Percentiles rank a stretch among this genome's conserved stretches.
Conservation (phyloP, 2,113 vertebrate species). For the Cheirogaleus medius region DNA sequence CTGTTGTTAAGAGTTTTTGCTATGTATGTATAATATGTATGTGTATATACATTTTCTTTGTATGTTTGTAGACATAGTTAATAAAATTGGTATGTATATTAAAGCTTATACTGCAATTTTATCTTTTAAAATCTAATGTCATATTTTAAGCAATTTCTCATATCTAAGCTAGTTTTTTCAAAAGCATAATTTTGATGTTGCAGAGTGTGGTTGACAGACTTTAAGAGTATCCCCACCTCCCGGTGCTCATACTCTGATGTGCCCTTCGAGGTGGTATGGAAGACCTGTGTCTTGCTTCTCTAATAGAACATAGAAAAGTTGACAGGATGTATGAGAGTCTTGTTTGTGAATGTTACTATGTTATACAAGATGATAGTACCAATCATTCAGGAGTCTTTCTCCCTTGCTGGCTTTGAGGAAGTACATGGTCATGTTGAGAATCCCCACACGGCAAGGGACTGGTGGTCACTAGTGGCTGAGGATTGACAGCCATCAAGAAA, state of each 20-base stretch:
- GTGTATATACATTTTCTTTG: background rate
- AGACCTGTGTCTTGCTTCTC: background rate
- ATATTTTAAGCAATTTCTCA: background rate
- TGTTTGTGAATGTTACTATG: background rate
- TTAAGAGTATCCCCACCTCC: background rate
- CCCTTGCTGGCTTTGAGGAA: background rate
- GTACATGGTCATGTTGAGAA: background rate
- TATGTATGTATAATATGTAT: background rate
- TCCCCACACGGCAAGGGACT: background rate
- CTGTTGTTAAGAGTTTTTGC: background rate
- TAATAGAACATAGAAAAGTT: background rate
- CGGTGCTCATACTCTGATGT: background rate
- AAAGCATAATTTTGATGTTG: background rate
- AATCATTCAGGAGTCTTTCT: too few species aligned
- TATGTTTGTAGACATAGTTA: background rate
- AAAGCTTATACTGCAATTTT: background rate
- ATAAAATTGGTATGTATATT: background rate
- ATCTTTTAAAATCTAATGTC: background rate
- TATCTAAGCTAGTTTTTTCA: background rate
- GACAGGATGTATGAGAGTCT: background rate
- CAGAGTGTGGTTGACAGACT: background rate
- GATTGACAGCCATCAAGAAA: background rate
- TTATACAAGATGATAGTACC: background rate
- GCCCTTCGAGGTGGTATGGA: background rate
- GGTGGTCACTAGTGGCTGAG: background rate